Evolutionary conservation across 2,888 invertebrate genomes (phyloP).

Genomic region (Lasioglossum villosulum): DNA sequence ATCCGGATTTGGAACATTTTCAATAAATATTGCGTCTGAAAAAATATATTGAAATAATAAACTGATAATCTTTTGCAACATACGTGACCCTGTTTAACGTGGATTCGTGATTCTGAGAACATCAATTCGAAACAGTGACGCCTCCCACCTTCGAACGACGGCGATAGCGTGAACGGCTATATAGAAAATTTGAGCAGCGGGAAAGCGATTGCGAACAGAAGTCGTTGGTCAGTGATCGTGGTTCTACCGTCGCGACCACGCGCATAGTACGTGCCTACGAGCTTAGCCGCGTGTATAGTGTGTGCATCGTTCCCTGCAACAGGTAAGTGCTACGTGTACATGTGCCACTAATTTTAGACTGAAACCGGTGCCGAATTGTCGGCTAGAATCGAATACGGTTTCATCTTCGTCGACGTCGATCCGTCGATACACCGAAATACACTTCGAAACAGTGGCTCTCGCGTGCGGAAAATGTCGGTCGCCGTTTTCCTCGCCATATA

Average conservation of each 20-base stretch:
- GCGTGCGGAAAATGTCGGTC: neutral
- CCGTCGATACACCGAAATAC: neutral
- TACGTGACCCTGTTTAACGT: neutral
- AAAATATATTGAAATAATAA: too few species aligned
- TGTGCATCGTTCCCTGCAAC: conserved; percentile 13
- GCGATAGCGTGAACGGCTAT: neutral
- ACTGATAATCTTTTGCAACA: too few species aligned
- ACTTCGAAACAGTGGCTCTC: neutral
- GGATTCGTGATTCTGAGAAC: conserved; percentile 16
- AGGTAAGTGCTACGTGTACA: conserved; percentile 37
- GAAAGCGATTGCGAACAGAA: neutral
- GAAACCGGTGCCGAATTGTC: neutral
- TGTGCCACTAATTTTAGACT: neutral
- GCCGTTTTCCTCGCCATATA: neutral
- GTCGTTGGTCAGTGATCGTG: conserved; percentile 12
- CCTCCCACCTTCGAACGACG: conserved; percentile 34
- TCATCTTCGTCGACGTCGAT: neutral
- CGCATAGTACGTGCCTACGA: neutral
- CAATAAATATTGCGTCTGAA: too few species aligned
- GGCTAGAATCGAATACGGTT: neutral
- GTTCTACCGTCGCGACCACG: neutral
- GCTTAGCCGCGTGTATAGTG: neutral
- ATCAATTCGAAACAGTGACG: neutral
- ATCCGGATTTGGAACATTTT: too few species aligned
- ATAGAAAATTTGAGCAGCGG: conserved; percentile 19